Evolutionary conservation across 2,797 vertebrate genomes (phyloP), one percentile per base, ranked within the genome.

Genomic region (Coregonus sp.): DNA sequence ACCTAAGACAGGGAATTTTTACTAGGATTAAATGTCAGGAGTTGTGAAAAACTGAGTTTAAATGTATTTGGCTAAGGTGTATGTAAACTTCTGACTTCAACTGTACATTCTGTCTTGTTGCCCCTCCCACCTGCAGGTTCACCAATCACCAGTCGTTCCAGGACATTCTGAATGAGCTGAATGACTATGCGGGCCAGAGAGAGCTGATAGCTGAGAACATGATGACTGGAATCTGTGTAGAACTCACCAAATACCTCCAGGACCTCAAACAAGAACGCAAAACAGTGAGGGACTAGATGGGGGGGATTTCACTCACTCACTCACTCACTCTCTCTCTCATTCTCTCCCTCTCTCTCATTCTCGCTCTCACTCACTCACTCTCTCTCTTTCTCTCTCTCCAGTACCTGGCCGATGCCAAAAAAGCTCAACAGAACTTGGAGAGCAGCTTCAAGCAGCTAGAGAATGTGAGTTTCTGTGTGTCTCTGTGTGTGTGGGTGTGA

Each of bases 121-220:
- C 40, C 31, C 61, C 59, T 70, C 66, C 66, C 0, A 4, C 75
- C 6, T 4, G 72, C 94, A 99, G 98, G 91, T 97, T 96, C 91
- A 97, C 96, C 84, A 96, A 96, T 0, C 97, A 97, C 83, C 92
- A 93, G 18, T 95, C 95, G 2, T 97, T 99, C 87, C 97, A 97
- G 93, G 96, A 97, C 84, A 96, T 99, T 89, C 93, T 99, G 81
- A 96, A 96, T 0, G 96, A 98, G 90, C 80, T 99, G 89, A 98
- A 96, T 82, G 96, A 98, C 82, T 99, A 98, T 74, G 97, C 97
- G 35, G 95, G 95, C 84, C 97, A 98, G 5, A 93, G 97, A 75
- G 98, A 99, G 92, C 93, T 96, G 56, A 94, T 99, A 83, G 97
- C 96, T 2, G 97, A 99, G 90, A 96, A 94, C 92, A 96, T 99